A percentile compares a stretch with the other conserved stretches of the same genome.
Evolutionary conservation across 2,797 vertebrate genomes (phyloP).

Genomic region (Falco columbarius): DNA sequence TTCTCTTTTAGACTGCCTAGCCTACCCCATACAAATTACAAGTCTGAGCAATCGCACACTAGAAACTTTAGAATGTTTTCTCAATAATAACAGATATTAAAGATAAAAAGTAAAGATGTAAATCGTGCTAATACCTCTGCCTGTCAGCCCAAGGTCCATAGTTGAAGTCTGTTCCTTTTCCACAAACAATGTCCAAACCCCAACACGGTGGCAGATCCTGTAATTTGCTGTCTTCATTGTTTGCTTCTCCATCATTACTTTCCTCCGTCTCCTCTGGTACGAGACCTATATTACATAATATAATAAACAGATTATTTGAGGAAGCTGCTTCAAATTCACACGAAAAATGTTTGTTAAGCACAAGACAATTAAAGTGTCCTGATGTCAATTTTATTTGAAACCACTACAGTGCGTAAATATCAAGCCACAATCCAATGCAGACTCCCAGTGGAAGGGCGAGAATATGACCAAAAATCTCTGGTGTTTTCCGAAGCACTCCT

Average conservation of each 20-base stretch:
- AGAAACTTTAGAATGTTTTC: neutral
- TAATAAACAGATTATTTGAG: neutral
- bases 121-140: conserved; percentile 84
- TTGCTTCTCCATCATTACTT: conserved; percentile 84
- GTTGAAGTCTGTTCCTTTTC: conserved; percentile 98
- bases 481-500: neutral
- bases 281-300: conserved; percentile 81
- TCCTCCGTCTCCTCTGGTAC: conserved; percentile 91
- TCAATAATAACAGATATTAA: neutral
- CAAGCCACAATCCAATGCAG: neutral
- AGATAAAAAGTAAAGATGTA: neutral
- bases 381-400: neutral
- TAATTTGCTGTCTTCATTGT: conserved; percentile 88
- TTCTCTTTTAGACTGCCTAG: neutral
- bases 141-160: conserved; percentile 98
- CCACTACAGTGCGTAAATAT: fast-evolving
- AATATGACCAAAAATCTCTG: neutral
- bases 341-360: neutral
- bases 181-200: conserved; percentile 98
- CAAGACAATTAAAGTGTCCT: neutral
- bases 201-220: conserved; percentile 97
- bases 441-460: neutral
- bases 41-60: neutral
- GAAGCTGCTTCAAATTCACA: conserved; percentile 30
- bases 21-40: neutral